Conservation (phyloP, 2,797 vertebrate species). For the Bovichtus variegatus region DNA sequence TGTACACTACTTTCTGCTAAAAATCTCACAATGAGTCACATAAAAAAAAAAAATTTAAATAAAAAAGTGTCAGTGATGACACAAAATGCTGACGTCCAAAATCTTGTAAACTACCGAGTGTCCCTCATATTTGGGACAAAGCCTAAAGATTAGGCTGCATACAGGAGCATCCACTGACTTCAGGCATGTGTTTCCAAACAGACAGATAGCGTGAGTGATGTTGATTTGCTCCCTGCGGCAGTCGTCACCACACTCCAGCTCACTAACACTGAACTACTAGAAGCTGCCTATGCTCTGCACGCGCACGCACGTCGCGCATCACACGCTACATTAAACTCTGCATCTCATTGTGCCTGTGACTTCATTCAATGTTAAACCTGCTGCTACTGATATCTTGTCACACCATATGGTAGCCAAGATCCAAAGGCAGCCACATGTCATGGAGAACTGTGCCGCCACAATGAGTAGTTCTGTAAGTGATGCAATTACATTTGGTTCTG, state of each 20-base stretch:
- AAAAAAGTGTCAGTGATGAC: too few relatives aligned
- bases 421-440: neutral
- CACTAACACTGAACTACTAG: conserved; percentile 16
- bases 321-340: conserved; percentile 64
- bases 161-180: neutral
- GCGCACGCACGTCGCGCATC: conserved; percentile 21
- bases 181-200: conserved; percentile 32
- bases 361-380: conserved; percentile 61
- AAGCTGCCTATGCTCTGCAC: conserved; percentile 13
- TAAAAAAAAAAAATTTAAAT: too few relatives aligned
- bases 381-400: conserved; percentile 56
- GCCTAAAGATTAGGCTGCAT: neutral
- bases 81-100: neutral
- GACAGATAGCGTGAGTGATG: conserved; percentile 47
- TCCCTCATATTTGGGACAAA: neutral
- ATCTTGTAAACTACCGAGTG: neutral
- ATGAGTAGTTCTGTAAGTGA: conserved; percentile 8
- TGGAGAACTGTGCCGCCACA: neutral
- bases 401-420: conserved; percentile 19
- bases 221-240: conserved; percentile 45
- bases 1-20: neutral
- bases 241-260: conserved; percentile 36
- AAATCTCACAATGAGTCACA: neutral
- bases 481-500: conserved; percentile 28
- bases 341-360: conserved; percentile 20